Evolutionary conservation across 1,140 invertebrate species (phyloP).

Genomic region (Apis cerana): DNA sequence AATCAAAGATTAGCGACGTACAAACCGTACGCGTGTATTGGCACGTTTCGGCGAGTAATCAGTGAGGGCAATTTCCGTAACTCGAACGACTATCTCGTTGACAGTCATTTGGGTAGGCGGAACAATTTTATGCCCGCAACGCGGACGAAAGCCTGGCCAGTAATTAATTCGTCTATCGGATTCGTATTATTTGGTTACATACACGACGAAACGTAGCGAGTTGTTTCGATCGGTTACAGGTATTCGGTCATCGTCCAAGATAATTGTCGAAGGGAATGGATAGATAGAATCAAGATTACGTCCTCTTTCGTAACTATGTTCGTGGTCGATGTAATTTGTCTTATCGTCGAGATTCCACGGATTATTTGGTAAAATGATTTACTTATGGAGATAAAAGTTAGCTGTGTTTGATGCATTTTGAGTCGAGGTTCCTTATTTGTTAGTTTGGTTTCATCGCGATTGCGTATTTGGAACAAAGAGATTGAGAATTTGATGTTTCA

Average conservation of each 20-base stretch:
- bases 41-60: not conserved
- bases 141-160: slow-evolving; percentile 26
- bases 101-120: slow-evolving; percentile 3
- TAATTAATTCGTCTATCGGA: slow-evolving; percentile 47
- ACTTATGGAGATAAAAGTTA: not conserved
- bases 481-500: no score
- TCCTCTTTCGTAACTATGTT: slow-evolving; percentile 11
- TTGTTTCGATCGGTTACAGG: not conserved
- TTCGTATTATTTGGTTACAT: slow-evolving; percentile 30
- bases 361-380: slow-evolving; percentile 4
- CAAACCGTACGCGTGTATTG: not conserved
- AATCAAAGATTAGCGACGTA: not conserved
- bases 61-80: slow-evolving; percentile 42
- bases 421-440: not conserved
- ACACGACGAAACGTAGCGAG: not conserved
- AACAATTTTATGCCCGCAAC: slow-evolving; percentile 28
- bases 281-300: not conserved
- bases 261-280: slow-evolving; percentile 19
- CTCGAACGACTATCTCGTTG: slow-evolving; percentile 22
- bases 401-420: not conserved
- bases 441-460: not conserved
- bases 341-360: slow-evolving; percentile 5
- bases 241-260: not conserved
- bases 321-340: not conserved
- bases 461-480: not conserved